phyloP scores from a whole-genome alignment of 2,888 invertebrate species.

The Ophion ellenae region DNA sequence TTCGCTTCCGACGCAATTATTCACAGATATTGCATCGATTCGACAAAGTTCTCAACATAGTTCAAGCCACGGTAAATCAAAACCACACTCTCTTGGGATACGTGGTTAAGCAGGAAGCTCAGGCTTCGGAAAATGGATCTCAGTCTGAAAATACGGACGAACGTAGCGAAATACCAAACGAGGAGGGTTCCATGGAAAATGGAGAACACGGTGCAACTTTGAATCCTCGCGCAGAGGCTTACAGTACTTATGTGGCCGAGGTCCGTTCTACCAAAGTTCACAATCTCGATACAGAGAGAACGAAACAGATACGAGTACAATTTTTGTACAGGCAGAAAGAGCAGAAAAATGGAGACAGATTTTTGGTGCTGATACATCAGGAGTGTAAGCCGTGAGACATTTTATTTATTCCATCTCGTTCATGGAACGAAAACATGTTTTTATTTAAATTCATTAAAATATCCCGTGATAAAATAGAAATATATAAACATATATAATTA shows the following conservation, averaged over 20 bases:
- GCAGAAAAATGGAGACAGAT: constrained; percentile 85
- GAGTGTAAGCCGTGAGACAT: constrained; percentile 87
- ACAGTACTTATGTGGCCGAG: constrained; percentile 88
- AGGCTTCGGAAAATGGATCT: neutral
- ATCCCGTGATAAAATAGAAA: too few relatives aligned
- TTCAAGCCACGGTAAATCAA: constrained; percentile 92
- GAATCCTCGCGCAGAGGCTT: constrained; percentile 82
- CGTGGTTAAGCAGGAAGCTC: constrained; percentile 86
- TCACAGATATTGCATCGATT: constrained; percentile 87
- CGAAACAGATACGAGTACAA: constrained; percentile 91
- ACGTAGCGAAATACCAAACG: constrained; percentile 71
- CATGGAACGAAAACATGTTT: neutral
- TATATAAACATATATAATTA: too few relatives aligned
- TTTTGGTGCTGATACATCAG: constrained; percentile 90
- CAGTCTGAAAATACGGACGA: constrained; percentile 41
- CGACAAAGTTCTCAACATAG: constrained; percentile 87
- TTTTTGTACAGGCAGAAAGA: constrained; percentile 88
- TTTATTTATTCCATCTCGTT: neutral
- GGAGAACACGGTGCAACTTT: neutral
- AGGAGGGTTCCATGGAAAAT: constrained; percentile 66
- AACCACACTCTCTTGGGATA: constrained; percentile 88
- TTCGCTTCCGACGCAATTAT: constrained; percentile 16
- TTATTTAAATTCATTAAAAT: too few relatives aligned
- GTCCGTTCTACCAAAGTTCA: constrained; percentile 84
- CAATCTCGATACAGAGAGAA: constrained; percentile 85